Conservation (phyloP, 2,113 vertebrate species). For the Pygoscelis antarcticus region DNA sequence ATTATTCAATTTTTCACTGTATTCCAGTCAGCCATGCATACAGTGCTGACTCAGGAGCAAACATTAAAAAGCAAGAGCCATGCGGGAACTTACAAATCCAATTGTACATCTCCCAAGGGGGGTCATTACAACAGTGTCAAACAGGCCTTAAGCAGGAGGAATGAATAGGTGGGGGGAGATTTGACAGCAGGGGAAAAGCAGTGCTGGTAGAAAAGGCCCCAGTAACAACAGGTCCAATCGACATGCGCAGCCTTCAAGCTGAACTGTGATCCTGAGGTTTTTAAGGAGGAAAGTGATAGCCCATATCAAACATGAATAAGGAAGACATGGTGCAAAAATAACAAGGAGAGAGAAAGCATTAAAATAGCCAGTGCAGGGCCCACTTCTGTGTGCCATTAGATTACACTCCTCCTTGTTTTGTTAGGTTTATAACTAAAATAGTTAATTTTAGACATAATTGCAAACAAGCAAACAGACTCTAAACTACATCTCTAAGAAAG, state of each 20-base stretch:
- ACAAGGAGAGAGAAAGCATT: background rate
- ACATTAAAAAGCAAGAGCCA: conserved; percentile 16
- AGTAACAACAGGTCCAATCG: background rate
- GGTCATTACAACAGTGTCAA: conserved; percentile 31
- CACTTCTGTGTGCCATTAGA: background rate
- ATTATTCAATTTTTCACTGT: background rate
- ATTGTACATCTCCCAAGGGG: background rate
- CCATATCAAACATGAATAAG: background rate
- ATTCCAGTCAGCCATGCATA: background rate
- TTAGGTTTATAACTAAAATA: background rate
- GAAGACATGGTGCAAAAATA: background rate
- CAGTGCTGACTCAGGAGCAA: conserved; percentile 35
- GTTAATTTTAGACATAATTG: background rate
- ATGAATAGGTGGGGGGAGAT: conserved; percentile 2
- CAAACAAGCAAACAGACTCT: background rate
- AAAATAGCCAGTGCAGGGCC: background rate
- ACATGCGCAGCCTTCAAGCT: background rate
- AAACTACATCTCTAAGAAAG: background rate
- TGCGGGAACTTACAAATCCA: background rate
- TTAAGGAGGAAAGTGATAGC: background rate
- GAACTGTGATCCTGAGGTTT: background rate
- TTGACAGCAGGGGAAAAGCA: background rate
- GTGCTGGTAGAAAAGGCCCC: background rate
- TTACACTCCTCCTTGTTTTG: background rate
- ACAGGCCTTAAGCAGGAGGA: background rate